Base-by-base conservation (phyloP, 2,113 vertebrate genomes). In the Bubo scandiacus region DNA sequence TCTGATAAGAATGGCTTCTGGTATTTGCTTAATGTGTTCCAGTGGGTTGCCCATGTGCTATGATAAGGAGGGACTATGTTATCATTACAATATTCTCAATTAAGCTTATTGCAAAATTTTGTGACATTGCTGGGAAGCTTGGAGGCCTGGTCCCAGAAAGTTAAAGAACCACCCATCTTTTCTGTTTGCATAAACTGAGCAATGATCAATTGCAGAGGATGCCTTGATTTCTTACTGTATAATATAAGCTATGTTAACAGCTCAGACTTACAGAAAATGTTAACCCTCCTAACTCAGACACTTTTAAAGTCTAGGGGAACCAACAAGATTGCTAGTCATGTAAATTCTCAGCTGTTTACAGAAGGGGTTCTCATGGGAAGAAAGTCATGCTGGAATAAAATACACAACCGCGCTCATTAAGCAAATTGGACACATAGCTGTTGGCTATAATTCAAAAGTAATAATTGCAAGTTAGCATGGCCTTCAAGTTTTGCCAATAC, bases 41-140 rank as follows among this genome's bases (percentile, higher is more conserved):
- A 79, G 38, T 65, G 34, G 19, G 15, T 55, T 91, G 21, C 12
- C 34, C 57, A 3, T 57, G 32, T 65, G 6, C 42, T 62, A 17
- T 1, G 2, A 40, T 66, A 81, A 71, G 51, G 4, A 78, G n/a
- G 22, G 14, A 66, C n/a, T 71, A 21, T 0, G 0, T 79, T 87
- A 81, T 49, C 51, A 29, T 58, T 51, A n/a, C 29, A 49, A 34
- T 81, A 79, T 38, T 90, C 38, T 71, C n/a, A 51, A 0, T 43
- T 73, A 65, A 87, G 14, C 14, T 67, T n/a, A 51, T 30, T 38
- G n/a, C 17, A 85, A 81, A 89, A 47, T 51, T 72, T 84, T 0
- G 0, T 59, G 3, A 70, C 40, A 23, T 51, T 90, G 57, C 10
- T 75, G 26, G 47, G 47, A 93, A 90, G 2, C 10, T 40, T 63